Conservation (phyloP, 2,113 vertebrate genomes). For the Penelope pileata region DNA sequence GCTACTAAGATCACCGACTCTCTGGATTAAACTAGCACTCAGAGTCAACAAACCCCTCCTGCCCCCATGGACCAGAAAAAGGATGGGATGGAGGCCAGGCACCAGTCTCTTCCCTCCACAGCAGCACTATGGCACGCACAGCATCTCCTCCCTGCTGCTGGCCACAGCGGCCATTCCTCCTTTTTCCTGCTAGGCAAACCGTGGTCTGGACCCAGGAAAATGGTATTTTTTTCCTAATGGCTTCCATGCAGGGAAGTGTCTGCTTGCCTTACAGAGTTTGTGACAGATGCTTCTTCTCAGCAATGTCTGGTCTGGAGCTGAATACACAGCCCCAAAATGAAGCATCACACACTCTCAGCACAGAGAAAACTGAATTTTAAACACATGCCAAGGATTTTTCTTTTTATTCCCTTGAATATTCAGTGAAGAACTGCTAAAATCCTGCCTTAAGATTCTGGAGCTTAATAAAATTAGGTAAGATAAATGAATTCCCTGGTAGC, state of each 20-base stretch:
- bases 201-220: neutral
- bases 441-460: neutral
- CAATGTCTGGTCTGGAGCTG: neutral
- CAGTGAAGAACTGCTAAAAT: neutral
- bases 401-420: neutral
- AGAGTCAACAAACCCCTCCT: neutral
- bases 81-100: rapidly evolving
- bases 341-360: neutral
- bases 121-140: neutral
- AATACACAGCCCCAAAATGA: neutral
- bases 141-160: neutral
- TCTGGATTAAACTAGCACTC: neutral
- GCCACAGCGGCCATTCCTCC: neutral
- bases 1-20: neutral
- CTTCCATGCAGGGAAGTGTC: neutral
- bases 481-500: neutral
- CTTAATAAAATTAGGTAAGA: neutral
- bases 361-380: neutral
- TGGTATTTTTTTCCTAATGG: neutral
- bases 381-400: neutral
- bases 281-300: neutral
- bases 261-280: neutral
- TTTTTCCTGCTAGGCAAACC: neutral
- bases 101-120: neutral
- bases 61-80: rapidly evolving